These are phyloP conservation scores for Hippasteria phrygiana DNA, from an alignment of 53 echinoderm and acorn worm genomes.

Conservation along the genomic window DNA sequence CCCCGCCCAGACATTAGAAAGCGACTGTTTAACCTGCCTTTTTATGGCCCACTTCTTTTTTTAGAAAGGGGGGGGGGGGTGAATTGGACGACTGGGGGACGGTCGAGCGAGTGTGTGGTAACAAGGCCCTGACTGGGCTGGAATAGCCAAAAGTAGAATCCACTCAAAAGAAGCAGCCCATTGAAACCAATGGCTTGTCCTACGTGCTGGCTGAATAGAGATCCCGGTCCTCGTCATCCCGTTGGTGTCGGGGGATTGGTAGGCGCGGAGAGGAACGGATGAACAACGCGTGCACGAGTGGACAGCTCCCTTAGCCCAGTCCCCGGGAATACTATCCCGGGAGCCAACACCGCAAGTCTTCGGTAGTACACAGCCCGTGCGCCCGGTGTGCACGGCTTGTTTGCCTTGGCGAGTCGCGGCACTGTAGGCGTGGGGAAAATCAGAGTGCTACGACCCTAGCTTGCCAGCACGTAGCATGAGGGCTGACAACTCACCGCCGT, in stretches of 20 bases:
- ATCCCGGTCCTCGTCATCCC: background rate
- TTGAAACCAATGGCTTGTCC: background rate
- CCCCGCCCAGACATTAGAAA: constrained; percentile 56
- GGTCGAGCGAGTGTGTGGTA: constrained; percentile 12
- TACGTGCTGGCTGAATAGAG: constrained; percentile 50
- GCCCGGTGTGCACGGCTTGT: background rate
- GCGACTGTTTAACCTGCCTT: constrained; percentile 59
- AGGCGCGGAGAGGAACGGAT: background rate
- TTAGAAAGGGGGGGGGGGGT: background rate
- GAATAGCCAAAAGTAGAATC: background rate
- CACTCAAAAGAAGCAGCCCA: background rate
- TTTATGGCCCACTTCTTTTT: background rate
- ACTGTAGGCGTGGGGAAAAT: background rate
- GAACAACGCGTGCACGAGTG: constrained; percentile 62
- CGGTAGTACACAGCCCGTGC: background rate
- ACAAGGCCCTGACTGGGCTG: background rate
- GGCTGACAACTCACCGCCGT: background rate
- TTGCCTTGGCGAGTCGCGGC: constrained; percentile 37
- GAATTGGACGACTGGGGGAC: constrained; percentile 8
- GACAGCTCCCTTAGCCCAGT: constrained; percentile 1
- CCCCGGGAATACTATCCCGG: background rate
- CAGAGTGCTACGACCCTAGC: constrained; percentile 57
- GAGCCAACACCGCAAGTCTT: background rate
- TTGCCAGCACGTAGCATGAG: constrained; percentile 26
- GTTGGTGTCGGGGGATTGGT: constrained; percentile 51